Evolutionary conservation across 2,113 vertebrate species (phyloP).

Genomic region (Pseudopodoces humilis): DNA sequence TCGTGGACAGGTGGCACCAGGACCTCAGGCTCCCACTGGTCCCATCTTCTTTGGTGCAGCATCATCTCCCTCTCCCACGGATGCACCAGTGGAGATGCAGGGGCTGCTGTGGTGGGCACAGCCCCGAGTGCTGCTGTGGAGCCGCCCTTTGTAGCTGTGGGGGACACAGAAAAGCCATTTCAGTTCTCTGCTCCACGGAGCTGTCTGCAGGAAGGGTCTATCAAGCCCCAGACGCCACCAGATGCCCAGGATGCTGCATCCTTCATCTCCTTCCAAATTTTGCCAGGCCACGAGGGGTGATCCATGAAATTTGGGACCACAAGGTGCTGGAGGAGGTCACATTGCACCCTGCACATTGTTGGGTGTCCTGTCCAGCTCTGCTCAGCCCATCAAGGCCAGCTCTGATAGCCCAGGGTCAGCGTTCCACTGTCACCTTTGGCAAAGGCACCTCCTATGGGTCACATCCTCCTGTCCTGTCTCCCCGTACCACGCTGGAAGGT

Average conservation of each 20-base stretch:
- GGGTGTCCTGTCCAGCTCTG: not conserved
- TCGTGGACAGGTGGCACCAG: not conserved
- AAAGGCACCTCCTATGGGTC: not conserved
- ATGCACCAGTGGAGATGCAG: not conserved
- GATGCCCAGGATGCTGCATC: not conserved
- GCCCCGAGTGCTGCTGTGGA: accelerated
- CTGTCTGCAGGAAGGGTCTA: not conserved
- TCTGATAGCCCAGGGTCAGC: accelerated
- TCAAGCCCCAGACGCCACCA: not conserved
- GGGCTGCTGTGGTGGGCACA: not conserved
- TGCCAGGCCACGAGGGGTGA: accelerated
- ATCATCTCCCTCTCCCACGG: not conserved
- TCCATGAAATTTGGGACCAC: not conserved
- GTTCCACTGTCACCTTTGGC: accelerated
- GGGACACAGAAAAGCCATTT: not conserved
- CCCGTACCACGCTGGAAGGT: not conserved
- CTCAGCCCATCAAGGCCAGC: accelerated
- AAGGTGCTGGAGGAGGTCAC: accelerated
- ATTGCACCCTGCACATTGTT: accelerated
- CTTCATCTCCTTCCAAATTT: not conserved
- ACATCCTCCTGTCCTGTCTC: not conserved
- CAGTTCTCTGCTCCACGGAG: not conserved
- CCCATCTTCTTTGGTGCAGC: not conserved
- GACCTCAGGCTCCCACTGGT: not conserved
- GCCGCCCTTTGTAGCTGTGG: not conserved